Percentiles rank a stretch among this genome's conserved stretches.
Evolutionary conservation across 2,113 vertebrate genomes (phyloP).

Genomic region (Pantherophis guttatus): DNA sequence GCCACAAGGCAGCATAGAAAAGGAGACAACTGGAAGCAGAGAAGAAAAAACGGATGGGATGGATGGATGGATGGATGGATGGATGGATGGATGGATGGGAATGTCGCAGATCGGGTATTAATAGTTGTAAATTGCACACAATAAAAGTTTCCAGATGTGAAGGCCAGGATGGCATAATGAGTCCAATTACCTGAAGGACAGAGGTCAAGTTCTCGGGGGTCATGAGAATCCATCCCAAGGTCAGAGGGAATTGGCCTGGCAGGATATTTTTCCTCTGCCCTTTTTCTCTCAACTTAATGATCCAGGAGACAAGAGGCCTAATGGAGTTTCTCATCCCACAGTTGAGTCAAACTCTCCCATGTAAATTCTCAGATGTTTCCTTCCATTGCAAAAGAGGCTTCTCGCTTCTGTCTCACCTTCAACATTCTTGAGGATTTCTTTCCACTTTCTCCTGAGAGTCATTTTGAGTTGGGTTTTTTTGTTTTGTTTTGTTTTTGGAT

Average conservation of each 20-base stretch:
- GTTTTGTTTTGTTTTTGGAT: neutral
- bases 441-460: neutral
- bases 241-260: neutral
- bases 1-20: neutral
- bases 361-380: neutral
- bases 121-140: neutral
- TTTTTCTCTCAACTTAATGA: neutral
- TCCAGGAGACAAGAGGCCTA: neutral
- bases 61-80: neutral
- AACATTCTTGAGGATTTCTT: neutral
- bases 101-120: neutral
- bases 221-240: neutral
- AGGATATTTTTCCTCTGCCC: neutral
- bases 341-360: neutral
- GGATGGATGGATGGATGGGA: neutral
- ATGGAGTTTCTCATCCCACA: neutral
- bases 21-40: neutral
- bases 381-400: neutral
- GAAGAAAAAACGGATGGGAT: neutral
- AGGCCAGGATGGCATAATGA: neutral
- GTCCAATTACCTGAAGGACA: neutral
- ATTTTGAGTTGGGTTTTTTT: neutral
- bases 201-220: neutral
- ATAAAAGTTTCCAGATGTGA: neutral
- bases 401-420: neutral